Evolutionary conservation across 2,113 vertebrate genomes (phyloP).

Genomic region (Malurus alboscapulatus): DNA sequence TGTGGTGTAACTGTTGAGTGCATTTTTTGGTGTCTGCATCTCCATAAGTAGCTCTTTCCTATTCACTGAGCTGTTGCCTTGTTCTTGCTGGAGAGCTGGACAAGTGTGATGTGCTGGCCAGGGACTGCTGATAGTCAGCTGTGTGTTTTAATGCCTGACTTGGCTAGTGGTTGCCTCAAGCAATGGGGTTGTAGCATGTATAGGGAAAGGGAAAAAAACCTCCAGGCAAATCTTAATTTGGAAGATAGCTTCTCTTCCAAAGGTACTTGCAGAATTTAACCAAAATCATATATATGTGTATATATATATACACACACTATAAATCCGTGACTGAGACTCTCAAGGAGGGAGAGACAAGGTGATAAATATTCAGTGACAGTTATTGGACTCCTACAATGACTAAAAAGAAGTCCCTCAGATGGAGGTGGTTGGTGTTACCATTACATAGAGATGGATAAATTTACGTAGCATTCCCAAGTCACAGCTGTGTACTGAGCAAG

Average conservation of each 20-base stretch:
- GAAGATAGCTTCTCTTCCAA: neutral
- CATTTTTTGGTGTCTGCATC: neutral
- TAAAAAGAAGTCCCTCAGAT: neutral
- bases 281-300: neutral
- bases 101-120: neutral
- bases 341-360: neutral
- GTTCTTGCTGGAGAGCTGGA: neutral
- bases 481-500: neutral
- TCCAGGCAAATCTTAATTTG: neutral
- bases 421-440: neutral
- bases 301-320: neutral
- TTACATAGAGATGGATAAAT: neutral
- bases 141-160: neutral
- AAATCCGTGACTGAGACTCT: neutral
- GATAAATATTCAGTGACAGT: neutral
- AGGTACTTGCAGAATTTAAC: neutral
- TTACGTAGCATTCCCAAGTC: neutral
- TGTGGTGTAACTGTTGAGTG: neutral
- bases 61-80: neutral
- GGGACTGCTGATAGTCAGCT: neutral
- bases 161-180: neutral
- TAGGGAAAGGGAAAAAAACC: neutral
- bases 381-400: neutral
- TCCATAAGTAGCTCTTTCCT: neutral
- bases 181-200: neutral